Evolutionary conservation across 2,797 vertebrate genomes (phyloP).

Genomic region (Propithecus deckenii): DNA sequence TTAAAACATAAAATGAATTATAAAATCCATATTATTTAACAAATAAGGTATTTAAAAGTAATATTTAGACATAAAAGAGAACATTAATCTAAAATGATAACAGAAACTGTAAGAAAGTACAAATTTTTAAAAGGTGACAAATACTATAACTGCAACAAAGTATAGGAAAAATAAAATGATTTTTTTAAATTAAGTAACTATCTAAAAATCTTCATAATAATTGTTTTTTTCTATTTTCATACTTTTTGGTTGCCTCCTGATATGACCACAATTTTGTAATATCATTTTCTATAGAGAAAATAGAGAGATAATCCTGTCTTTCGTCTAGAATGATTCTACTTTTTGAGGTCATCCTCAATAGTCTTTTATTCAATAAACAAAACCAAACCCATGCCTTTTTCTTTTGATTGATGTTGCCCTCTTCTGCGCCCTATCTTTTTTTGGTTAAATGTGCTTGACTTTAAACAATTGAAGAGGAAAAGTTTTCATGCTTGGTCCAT

Average conservation of each 20-base stretch:
- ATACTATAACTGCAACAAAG: neutral
- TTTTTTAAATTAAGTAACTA: neutral
- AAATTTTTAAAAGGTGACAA: neutral
- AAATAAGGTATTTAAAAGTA: neutral
- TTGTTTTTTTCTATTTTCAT: neutral
- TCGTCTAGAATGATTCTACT: neutral
- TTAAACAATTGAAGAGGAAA: constrained; percentile 3
- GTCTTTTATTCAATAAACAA: neutral
- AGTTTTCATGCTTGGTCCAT: neutral
- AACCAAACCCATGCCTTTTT: neutral
- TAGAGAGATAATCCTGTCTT: neutral
- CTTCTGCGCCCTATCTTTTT: neutral
- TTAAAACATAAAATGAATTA: neutral
- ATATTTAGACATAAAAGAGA: neutral
- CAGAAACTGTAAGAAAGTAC: neutral
- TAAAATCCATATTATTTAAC: neutral
- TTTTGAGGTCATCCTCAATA: neutral
- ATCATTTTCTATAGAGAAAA: neutral
- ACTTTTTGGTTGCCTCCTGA: neutral
- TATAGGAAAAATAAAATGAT: neutral
- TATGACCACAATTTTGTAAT: neutral
- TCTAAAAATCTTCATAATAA: neutral
- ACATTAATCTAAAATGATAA: neutral
- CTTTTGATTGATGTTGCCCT: neutral
- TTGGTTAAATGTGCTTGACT: neutral